Evolutionary conservation across 2,888 invertebrate genomes (phyloP), one percentile per base, ranked within the genome.

Genomic region (Drosophila tanythrix): DNA sequence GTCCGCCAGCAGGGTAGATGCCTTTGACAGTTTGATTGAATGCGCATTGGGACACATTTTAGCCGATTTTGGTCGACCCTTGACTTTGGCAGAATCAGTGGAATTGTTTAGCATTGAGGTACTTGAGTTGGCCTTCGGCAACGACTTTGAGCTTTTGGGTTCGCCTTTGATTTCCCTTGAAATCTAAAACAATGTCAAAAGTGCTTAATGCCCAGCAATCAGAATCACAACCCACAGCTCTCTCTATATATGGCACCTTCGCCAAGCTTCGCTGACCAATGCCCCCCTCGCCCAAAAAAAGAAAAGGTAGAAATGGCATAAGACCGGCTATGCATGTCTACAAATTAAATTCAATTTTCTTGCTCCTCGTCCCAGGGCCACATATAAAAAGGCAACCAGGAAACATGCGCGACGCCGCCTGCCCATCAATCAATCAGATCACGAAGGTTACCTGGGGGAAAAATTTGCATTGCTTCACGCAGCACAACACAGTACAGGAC

Each of bases 281-380:
- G 36, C 25, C 33, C 8, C 35, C 40, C 18, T 2, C 56, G 52
- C 15, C 46, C 13, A 62, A 59, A 27, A 51, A 43, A 48, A 58
- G 60, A 66, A 70, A 74, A 72, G 76, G 76, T 66, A 74, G 56
- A 55, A 85, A 89, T 83, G 87, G 77, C 89, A 85, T 87, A 89
- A 76, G 70, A 58, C 71, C 60, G 60, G 66, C 71, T 70, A 76
- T 79, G 83, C 87, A 82, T 87, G 89, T 79, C 86, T 76, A 76
- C 88, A 88, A 88, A 88, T 85, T 89, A 88, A 89, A 88, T 88
- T 88, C 87, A 88, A 88, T 89, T 89, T 89, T 73, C 65, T 75
- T 21, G 63, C 62, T 43, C 29, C 69, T 21, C 58, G 43, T 67
- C 43, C 61, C 52, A 50, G 33, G 18, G n/a, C 21, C 59, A 46